Evolutionary conservation across 2,888 invertebrate species (phyloP).

Genomic region (Hyppa rectilinea): DNA sequence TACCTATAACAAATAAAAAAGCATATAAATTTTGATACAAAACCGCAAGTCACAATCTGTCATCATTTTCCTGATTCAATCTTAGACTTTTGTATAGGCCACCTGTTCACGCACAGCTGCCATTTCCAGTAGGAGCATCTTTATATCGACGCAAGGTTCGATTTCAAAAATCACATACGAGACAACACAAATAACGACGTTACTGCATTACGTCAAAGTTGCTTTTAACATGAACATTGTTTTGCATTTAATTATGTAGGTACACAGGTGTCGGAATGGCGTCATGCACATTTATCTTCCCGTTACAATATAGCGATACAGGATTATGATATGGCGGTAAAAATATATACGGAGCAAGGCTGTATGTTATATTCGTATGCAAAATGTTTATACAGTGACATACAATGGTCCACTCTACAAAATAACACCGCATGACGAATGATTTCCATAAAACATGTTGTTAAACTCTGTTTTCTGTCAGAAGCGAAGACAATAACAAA

Average conservation of each 20-base stretch:
- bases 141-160: conserved; percentile 1
- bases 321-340: conserved; percentile 51
- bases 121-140: conserved; percentile 20
- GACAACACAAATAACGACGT: conserved; percentile 42
- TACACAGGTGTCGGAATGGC: conserved; percentile 63
- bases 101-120: neutral
- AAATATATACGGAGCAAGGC: conserved; percentile 29
- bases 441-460: conserved; percentile 22
- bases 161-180: conserved; percentile 33
- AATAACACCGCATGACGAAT: conserved; percentile 41
- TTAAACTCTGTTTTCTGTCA: conserved; percentile 32
- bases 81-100: no score
- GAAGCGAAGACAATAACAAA: conserved; percentile 43
- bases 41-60: neutral
- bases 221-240: conserved; percentile 46
- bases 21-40: neutral
- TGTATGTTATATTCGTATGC: conserved; percentile 9
- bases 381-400: conserved; percentile 6
- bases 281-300: conserved; percentile 67
- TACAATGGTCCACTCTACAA: neutral
- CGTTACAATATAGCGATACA: conserved; percentile 61
- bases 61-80: neutral
- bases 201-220: conserved; percentile 45
- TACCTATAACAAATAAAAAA: neutral
- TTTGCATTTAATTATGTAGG: conserved; percentile 35